Evolutionary conservation across 2,888 invertebrate genomes (phyloP), one percentile per base, ranked within the genome.

Genomic region (Ommatoiulus sabulosus): DNA sequence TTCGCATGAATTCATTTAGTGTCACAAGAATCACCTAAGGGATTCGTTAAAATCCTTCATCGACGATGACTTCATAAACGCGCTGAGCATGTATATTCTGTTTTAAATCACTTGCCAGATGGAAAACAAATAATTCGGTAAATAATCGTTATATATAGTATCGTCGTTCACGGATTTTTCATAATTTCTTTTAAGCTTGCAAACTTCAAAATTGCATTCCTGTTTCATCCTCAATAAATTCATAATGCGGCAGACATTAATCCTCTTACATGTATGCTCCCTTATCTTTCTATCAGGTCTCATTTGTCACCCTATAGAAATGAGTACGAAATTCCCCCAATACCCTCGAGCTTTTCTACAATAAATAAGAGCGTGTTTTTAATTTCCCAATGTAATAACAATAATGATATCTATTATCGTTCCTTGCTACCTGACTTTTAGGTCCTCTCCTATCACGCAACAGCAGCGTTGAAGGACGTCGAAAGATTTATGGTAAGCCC

Each of bases 371-470:
- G 43, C 48, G 52, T n/a, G 57, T 35, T 57, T 46, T 85, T 46
- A 84, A 86, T 89, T 35, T 84, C 44, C 85, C 80, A 24, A 89
- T 89, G 20, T 89, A 15, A 35, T 52, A 10, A 15, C n/a, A n/a
- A n/a, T n/a, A n/a, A 80, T 35, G 44, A 44, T 24, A 44, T 89
- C 86, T 24, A 63, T 63, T 63, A 20, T 80, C 46, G 43, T 87
- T 63, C 12, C 48, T 88, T 24, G 88, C 80, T 89, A 44, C 72
- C 72, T 88, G 44, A 80, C 5, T 80, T 57, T 24, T 90, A 57
- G 93, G 93, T 93, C 3, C 90, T 94, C 84, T 94, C 94, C 3
- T 94, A 94, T 90, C 94, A 94, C 90, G 93, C 93, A 0, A 92
- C 93, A 1, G 93, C 93, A 0, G 91, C 93, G 0, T 90, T 91